These are phyloP conservation scores for Sebastes aleutianus DNA, from an alignment of 2,797 vertebrate species.

Conservation along the genomic window DNA sequence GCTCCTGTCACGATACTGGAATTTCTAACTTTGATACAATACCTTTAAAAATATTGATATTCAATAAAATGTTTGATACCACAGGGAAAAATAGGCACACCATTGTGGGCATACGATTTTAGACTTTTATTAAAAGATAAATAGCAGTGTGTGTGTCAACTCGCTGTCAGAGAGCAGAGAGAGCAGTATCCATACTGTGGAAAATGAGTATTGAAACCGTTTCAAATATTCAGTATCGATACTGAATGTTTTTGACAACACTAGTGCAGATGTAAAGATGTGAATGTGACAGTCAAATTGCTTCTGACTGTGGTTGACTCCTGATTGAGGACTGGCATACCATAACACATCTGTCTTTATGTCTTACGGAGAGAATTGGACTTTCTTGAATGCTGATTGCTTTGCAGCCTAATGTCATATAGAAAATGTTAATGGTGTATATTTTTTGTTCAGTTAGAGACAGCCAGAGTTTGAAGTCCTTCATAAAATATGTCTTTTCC, in stretches of 20 bases:
- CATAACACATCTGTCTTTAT: neutral
- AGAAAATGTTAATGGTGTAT: neutral
- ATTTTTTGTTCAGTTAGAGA: neutral
- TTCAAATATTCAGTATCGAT: too few species aligned
- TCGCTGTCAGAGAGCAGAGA: too few species aligned
- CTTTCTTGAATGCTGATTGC: neutral
- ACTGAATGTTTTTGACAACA: too few species aligned
- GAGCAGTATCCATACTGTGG: too few species aligned
- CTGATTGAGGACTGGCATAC: neutral
- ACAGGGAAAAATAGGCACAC: too few species aligned
- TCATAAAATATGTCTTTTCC: neutral
- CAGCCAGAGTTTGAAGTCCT: neutral
- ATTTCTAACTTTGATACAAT: neutral
- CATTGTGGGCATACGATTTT: too few species aligned
- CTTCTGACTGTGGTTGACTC: neutral
- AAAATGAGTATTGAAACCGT: too few species aligned
- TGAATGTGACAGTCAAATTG: neutral
- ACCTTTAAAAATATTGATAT: too few species aligned
- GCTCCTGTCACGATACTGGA: neutral
- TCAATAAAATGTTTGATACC: too few species aligned
- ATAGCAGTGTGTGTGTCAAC: too few species aligned
- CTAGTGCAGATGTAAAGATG: neutral
- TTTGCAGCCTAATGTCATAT: neutral
- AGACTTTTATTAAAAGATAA: too few species aligned
- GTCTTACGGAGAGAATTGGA: neutral